Evolutionary conservation across 1,140 invertebrate genomes (phyloP), one percentile per base, ranked within the genome.

Genomic region (Brachystomella parvula): DNA sequence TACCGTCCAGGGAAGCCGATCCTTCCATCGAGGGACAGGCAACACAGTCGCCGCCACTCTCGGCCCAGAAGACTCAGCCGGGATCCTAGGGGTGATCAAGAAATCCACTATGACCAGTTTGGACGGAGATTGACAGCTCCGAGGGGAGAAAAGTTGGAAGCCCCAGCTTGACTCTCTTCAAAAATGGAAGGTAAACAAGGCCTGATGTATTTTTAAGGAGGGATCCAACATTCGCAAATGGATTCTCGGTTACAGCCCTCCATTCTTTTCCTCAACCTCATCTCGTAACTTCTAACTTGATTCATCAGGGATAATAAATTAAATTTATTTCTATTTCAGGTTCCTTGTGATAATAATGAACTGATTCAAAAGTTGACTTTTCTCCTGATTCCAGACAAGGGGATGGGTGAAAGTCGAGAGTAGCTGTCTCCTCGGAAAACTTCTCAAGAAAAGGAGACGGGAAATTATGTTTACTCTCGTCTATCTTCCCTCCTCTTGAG

Each of bases 1-100:
- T 53, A 53, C 49, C 49, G 12, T 24, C 49, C 49, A 17, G 49
- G 49, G 24, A 53, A 53, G 24, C 49, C 49, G 3, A 53, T 53
- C 21, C 6, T 24, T 24, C 49, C 49, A 53, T 24, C 9, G 21
- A 6, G 49, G 6, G 6, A 39, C 6, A 9, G 6, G 19, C 6
- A 39, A 15, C 6, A 6, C 49, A 24, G 24, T 12, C 9, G 24
- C 49, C 12, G 9, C 49, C 12, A 53, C 9, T 6, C 9, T 17
- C n/a, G 49, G 6, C 15, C 49, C 21, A 6, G 12, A 24, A 12
- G 49, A 53, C 12, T 6, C 24, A 12, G 24, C 21, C 12, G 49
- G 12, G 9, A 26, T 53, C 21, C 49, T 19, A 6, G 49, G 9
- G 49, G 15, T 15, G 3, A 24, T 19, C 49, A 24, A 53, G 9